phyloP scores from a whole-genome alignment of 2,888 invertebrate species.

The Thera obeliscata region DNA sequence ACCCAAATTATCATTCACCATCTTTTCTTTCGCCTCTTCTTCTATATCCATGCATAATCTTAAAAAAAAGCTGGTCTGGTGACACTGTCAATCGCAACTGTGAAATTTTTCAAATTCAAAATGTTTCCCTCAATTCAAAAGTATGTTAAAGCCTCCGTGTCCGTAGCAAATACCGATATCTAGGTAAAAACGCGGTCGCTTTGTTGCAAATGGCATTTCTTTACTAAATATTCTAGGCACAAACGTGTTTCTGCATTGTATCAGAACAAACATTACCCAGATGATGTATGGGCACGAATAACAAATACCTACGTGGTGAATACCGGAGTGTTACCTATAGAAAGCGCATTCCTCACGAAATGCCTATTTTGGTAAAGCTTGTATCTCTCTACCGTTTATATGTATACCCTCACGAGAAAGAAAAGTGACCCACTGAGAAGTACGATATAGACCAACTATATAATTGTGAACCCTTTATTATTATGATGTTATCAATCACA shows the following conservation, averaged over 20 bases:
- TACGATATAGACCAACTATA: too few species aligned
- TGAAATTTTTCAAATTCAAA: neutral
- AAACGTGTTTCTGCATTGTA: slow-evolving; percentile 28
- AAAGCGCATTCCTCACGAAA: slow-evolving; percentile 24
- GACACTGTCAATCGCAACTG: too few species aligned
- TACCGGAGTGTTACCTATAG: slow-evolving; percentile 9
- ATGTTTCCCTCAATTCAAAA: neutral
- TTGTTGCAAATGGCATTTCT: slow-evolving; percentile 16
- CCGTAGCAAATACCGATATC: slow-evolving; percentile 1
- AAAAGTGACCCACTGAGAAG: neutral
- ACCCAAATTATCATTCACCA: too few species aligned
- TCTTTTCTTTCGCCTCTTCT: too few species aligned
- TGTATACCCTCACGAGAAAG: neutral
- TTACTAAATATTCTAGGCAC: slow-evolving; percentile 20
- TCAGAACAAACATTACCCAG: slow-evolving; percentile 26
- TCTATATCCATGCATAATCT: too few species aligned
- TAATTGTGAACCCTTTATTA: too few species aligned
- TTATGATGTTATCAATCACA: neutral
- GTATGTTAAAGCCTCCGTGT: neutral
- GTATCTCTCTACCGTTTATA: neutral
- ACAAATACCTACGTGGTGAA: slow-evolving; percentile 18
- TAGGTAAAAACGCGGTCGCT: slow-evolving; percentile 5
- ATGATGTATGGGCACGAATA: slow-evolving; percentile 27
- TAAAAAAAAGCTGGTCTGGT: too few species aligned
- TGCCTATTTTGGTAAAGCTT: neutral